Evolutionary conservation across 2,888 invertebrate genomes (phyloP).

Genomic region (Xestia rhomboidea): DNA sequence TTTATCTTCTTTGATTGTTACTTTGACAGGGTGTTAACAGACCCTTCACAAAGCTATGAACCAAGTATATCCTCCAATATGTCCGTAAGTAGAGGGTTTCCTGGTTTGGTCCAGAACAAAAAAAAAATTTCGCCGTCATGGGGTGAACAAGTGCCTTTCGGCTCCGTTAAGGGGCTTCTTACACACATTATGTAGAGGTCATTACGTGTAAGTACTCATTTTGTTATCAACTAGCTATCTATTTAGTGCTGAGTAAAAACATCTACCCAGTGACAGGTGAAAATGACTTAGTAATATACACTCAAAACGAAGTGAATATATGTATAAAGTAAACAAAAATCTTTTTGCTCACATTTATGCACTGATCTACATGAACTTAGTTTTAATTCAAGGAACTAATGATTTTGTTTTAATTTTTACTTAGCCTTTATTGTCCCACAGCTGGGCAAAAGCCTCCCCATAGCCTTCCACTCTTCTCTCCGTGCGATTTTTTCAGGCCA

Average conservation of each 20-base stretch:
- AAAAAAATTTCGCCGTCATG: neutral
- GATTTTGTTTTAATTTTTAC: too few species aligned
- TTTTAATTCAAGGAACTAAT: too few species aligned
- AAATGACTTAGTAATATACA: neutral
- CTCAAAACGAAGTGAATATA: too few species aligned
- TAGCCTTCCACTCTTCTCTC: too few species aligned
- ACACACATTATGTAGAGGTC: neutral
- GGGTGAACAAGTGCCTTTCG: neutral
- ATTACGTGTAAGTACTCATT: too few species aligned
- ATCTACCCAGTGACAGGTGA: too few species aligned
- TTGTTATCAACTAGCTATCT: neutral
- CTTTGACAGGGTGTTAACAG: neutral
- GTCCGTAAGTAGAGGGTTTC: neutral
- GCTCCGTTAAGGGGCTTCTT: neutral
- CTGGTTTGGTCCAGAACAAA: neutral
- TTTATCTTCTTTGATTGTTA: neutral
- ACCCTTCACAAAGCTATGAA: neutral
- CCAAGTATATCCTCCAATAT: neutral
- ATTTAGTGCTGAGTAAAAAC: neutral
- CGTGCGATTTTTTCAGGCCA: too few species aligned
- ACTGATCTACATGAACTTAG: neutral
- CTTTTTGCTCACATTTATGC: neutral
- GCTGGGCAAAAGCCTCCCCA: too few species aligned
- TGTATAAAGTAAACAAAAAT: neutral
- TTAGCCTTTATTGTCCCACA: too few species aligned